Percentiles rank a stretch among this genome's conserved stretches.
These are phyloP conservation scores for Siniperca obscura DNA, from an alignment of 2,797 vertebrate genomes.

Conservation along the genomic window DNA sequence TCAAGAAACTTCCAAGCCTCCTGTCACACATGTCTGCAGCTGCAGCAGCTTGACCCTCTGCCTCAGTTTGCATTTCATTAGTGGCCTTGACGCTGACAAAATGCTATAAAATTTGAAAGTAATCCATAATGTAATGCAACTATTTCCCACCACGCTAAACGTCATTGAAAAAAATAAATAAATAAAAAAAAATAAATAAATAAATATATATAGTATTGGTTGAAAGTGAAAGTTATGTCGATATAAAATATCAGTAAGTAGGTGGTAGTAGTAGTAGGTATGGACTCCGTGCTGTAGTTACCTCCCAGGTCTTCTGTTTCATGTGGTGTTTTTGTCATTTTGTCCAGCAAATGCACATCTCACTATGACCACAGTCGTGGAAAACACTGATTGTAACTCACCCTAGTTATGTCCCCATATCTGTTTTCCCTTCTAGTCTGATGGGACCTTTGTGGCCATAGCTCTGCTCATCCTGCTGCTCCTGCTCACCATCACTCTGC, in stretches of 20 bases:
- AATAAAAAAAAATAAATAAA: no score
- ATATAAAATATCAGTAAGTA: background rate
- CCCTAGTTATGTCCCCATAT: background rate
- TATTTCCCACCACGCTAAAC: background rate
- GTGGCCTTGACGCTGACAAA: background rate
- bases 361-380: background rate
- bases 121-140: background rate
- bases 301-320: background rate
- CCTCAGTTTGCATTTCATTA: constrained; percentile 6
- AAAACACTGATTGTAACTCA: background rate
- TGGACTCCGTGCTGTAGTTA: background rate
- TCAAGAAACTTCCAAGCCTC: background rate
- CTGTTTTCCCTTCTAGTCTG: constrained; percentile 84
- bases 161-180: background rate
- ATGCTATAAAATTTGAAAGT: constrained; percentile 1
- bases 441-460: constrained; percentile 94
- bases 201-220: no score
- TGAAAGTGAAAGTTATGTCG: background rate
- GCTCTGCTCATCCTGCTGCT: constrained; percentile 94
- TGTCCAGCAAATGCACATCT: background rate
- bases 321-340: background rate
- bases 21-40: constrained; percentile 3
- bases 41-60: background rate
- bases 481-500: constrained; percentile 88
- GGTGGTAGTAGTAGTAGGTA: background rate